Evolutionary conservation across 2,797 vertebrate genomes (phyloP).

Genomic region (Gymnocypris eckloni): DNA sequence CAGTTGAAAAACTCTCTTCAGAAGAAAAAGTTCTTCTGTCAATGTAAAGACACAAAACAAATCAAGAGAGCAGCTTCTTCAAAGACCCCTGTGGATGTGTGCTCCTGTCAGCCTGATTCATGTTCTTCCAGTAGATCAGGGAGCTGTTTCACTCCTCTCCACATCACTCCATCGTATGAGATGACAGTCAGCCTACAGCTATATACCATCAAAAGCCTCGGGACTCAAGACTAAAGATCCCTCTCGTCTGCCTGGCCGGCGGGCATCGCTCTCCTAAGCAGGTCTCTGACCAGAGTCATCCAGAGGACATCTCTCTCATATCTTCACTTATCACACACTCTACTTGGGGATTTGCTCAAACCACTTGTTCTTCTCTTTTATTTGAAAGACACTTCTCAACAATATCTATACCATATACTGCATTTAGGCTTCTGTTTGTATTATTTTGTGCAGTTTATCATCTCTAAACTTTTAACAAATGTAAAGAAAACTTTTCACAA

Average conservation of each 20-base stretch:
- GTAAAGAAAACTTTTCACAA: neutral
- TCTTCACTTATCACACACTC: neutral
- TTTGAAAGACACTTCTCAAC: neutral
- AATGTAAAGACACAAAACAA: neutral
- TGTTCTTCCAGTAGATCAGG: neutral
- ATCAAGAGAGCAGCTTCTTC: neutral
- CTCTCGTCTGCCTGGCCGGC: neutral
- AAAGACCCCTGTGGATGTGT: neutral
- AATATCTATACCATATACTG: neutral
- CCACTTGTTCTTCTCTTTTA: neutral
- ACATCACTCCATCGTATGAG: neutral
- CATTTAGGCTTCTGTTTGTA: neutral
- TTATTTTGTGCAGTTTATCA: neutral
- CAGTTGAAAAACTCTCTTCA: neutral
- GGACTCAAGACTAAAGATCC: neutral
- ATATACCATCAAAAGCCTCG: constrained; percentile 7
- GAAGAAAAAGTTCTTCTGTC: neutral
- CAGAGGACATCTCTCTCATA: neutral
- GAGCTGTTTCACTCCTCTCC: neutral
- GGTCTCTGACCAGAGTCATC: neutral
- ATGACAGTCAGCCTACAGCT: constrained; percentile 18
- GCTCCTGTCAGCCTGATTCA: neutral
- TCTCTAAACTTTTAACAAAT: neutral
- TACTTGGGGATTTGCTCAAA: neutral
- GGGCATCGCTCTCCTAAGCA: neutral